phyloP scores from a whole-genome alignment of 2,888 invertebrate species.

The Ochropleura leucogaster region DNA sequence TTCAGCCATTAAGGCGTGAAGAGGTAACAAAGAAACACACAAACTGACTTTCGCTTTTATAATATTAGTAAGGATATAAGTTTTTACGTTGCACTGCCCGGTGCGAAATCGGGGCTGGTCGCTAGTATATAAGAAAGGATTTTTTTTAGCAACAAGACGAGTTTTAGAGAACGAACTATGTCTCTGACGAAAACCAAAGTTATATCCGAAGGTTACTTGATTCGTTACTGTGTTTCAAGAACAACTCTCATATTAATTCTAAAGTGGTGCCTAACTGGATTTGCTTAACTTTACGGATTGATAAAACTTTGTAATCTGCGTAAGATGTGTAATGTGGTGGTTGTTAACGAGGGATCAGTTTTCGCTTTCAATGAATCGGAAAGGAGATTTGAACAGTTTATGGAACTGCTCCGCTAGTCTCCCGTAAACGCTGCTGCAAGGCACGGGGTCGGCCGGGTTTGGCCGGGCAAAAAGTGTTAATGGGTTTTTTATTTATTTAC shows the following conservation, averaged over 20 bases:
- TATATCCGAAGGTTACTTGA: neutral
- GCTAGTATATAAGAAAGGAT: no score
- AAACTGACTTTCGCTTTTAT: no score
- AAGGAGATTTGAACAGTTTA: neutral
- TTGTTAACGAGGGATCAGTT: conserved; percentile 1
- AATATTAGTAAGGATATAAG: no score
- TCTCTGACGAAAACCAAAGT: neutral
- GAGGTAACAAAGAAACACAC: no score
- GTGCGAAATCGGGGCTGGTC: no score
- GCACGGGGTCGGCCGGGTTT: no score
- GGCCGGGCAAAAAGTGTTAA: no score
- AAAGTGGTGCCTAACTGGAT: conserved; percentile 29
- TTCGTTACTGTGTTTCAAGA: conserved; percentile 2
- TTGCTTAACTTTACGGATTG: conserved; percentile 35
- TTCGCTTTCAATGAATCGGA: neutral
- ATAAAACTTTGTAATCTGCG: conserved; percentile 47
- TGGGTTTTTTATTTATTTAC: no score
- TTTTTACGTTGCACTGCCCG: no score
- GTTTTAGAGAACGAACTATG: neutral
- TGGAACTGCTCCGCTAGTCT: no score
- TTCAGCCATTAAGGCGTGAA: no score
- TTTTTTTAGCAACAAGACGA: neutral
- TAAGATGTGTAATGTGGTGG: conserved; percentile 29
- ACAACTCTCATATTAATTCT: conserved; percentile 23
- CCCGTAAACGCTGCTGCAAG: no score